A percentile compares a stretch with the other conserved stretches of the same genome.
Conservation (phyloP, 2,797 vertebrate species). For the Danio jaintianensis region DNA sequence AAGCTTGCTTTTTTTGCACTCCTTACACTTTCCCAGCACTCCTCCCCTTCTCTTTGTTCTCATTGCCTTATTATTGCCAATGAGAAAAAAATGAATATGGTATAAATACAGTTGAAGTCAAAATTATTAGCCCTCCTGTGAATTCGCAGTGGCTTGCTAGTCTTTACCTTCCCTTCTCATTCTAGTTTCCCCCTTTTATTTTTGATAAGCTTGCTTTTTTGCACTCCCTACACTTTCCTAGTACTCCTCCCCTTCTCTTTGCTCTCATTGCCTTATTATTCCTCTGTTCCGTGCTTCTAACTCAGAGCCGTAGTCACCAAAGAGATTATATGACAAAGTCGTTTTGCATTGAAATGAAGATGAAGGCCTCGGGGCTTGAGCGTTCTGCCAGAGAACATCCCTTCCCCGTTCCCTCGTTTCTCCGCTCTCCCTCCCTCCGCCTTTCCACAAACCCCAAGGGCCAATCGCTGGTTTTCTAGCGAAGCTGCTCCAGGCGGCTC, state of each 20-base stretch:
- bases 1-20: conserved; percentile 49
- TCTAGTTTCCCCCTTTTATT: conserved; percentile 63
- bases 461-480: conserved; percentile 47
- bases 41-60: conserved; percentile 37
- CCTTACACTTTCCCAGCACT: conserved; percentile 42
- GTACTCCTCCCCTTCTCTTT: conserved; percentile 43
- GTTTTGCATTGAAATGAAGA: conserved; percentile 62
- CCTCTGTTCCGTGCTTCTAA: conserved; percentile 55
- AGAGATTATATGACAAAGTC: conserved; percentile 63
- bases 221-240: conserved; percentile 49
- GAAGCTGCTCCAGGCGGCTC: conserved; percentile 58
- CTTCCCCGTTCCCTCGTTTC: conserved; percentile 22
- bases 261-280: conserved; percentile 32
- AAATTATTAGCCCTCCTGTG: no score
- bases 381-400: conserved; percentile 52
- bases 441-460: conserved; percentile 47
- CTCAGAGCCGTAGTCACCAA: conserved; percentile 70
- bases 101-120: no score
- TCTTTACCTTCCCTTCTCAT: conserved; percentile 69
- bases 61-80: conserved; percentile 6
- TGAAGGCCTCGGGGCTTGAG: conserved; percentile 58
- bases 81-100: no score
- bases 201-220: conserved; percentile 45
- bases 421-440: conserved; percentile 18
- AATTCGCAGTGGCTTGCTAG: conserved; percentile 36